phyloP scores from a whole-genome alignment of 2,113 vertebrate species.

The Cynopterus brachyotis region DNA sequence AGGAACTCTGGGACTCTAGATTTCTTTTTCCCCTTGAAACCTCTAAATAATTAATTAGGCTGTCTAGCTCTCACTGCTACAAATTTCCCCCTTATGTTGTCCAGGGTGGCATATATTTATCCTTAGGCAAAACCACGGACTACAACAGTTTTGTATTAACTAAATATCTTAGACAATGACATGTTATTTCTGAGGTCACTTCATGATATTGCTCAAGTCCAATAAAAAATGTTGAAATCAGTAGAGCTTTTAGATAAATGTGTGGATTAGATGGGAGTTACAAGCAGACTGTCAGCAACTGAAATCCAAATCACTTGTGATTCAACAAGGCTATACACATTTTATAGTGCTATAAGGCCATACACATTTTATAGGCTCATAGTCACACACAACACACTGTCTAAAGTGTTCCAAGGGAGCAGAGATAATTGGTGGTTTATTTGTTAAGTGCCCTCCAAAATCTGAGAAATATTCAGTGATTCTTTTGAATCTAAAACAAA shows the following conservation, averaged over 20 bases:
- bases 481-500: not conserved
- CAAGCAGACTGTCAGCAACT: constrained; percentile 57
- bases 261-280: not conserved
- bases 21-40: constrained; percentile 47
- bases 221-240: constrained; percentile 45
- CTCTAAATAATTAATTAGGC: constrained; percentile 77
- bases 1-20: constrained; percentile 47
- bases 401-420: not conserved
- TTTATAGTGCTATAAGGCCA: constrained; percentile 18
- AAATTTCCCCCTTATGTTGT: constrained; percentile 49
- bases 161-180: constrained; percentile 58
- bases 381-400: not conserved
- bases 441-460: not conserved
- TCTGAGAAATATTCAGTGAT: not conserved
- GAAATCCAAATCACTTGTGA: constrained; percentile 53
- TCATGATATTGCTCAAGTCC: constrained; percentile 33
- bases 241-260: not conserved
- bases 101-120: constrained; percentile 35
- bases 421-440: not conserved
- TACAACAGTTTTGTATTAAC: constrained; percentile 70
- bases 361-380: constrained; percentile 40
- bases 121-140: constrained; percentile 76
- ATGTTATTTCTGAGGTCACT: constrained; percentile 67
- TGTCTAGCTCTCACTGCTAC: constrained; percentile 49
- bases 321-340: constrained; percentile 30